Base-by-base conservation (phyloP, 2,113 vertebrate genomes). In the Pica pica region DNA sequence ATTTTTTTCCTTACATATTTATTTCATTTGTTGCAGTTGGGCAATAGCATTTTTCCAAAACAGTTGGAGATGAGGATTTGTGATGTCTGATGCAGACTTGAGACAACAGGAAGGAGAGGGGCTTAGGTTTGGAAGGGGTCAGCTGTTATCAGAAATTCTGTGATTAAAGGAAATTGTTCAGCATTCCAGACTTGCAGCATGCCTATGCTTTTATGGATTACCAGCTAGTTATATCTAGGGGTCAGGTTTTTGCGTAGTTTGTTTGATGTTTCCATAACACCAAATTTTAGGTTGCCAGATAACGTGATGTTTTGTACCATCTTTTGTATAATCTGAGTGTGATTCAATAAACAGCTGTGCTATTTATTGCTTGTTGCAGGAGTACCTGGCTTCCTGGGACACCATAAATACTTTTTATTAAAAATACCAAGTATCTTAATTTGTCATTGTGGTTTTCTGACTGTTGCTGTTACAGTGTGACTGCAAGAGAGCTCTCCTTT, bases 81-180 rank as follows among this genome's bases (percentile, higher is more conserved):
- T 78, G 56, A 17, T 75, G 30, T 55, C 33, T 67, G 44, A 81
- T 37, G 33, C 42, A 70, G 64, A 28, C 60, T 31, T 70, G 33
- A 83, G 52, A 67, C 50, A 77, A 5, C 26, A 65, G 61, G 23
- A 89, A 33, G n/a, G 73, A 42, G 22, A 16, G 16, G 5, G 27
- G 31, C 46, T 74, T 86, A n/a, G 37, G 20, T 69, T 86, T 89
- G 53, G 57, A 77, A 60, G 24, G 41, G 10, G 28, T 73, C n/a
- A 61, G 8, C 46, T 0, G 0, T 83, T 86, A 67, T 50, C 59
- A 70, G 50, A 65, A 86, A 21, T 65, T 49, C 56, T 89, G 59
- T 87, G 47, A 70, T 74, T 70, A 78, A 81, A 81, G 76, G 50
- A 89, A 89, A 33, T 65, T 81, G 35, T 74, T 96, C 31, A 49